Evolutionary conservation across 2,888 invertebrate species (phyloP), one percentile per base, ranked within the genome.

Genomic region (Dendrolimus pini): DNA sequence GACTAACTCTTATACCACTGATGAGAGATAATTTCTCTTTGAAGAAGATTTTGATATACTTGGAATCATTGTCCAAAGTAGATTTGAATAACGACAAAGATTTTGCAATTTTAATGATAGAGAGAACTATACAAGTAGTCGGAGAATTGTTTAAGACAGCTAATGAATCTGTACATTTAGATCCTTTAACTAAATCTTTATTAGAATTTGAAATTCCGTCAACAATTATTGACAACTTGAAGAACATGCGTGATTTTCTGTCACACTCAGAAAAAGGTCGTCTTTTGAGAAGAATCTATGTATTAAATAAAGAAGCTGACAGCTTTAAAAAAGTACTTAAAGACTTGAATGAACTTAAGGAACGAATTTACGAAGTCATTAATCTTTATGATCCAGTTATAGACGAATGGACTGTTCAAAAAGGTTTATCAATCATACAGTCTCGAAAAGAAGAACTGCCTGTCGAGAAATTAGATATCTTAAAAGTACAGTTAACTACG

Each of bases 141-240:
- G 64, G 65, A 30, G 64, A 64, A 65, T 62, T 64, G 65, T 14
- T 54, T 2, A 64, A 64, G 60, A 54, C 18, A 52, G 18, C 55
- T 1, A 0, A n/a, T 1, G 9, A n/a, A 0, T 18, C 55, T 10
- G 9, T 30, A 42, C 65, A 64, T 59, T 10, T 47, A 47, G 12
- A 12, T 47, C 12, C 47, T 10, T 10, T 47, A 12, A 47, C 47
- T 10, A 12, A 47, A 47, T 10, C 47, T 12, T 6, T 47, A 12
- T 47, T 47, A 47, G 9, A 47, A 47, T 47, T 47, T 47, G 12
- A 10, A 12, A 47, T 47, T 47, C 47, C 47, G 9, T 10, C 12
- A 9, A 6, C 9, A 12, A 47, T 47, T 47, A 47, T 47, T 47
- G 12, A 12, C 9, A 12, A 10, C 9, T 47, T 47, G 12, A 47